Conservation (phyloP, 2,797 vertebrate genomes). For the Anableps anableps region DNA sequence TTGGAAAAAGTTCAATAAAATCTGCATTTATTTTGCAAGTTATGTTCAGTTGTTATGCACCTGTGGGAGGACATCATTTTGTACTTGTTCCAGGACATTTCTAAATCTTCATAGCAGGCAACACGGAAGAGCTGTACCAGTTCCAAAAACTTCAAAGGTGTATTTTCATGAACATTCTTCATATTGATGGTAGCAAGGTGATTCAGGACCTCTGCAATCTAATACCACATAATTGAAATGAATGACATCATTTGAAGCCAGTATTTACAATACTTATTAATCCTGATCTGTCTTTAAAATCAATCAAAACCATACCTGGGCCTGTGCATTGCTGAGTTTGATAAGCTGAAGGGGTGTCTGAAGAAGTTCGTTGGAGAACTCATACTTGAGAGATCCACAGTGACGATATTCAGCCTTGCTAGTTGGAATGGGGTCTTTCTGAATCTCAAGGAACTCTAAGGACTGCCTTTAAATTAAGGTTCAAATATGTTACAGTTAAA, state of each 20-base stretch:
- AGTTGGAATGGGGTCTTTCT: conserved; percentile 34
- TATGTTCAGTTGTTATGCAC: conserved; percentile 64
- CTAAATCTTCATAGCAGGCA: conserved; percentile 74
- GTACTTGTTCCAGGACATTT: conserved; percentile 77
- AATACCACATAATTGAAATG: conserved; percentile 3
- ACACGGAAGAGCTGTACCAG: conserved; percentile 82
- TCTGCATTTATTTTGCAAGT: neutral
- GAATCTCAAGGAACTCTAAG: conserved; percentile 72
- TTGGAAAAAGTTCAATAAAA: neutral
- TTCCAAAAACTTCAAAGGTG: conserved; percentile 82
- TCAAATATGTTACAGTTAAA: neutral
- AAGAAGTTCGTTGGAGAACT: conserved; percentile 79
- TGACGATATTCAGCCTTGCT: conserved; percentile 68
- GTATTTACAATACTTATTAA: neutral
- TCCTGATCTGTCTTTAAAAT: neutral
- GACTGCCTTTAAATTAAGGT: conserved; percentile 76
- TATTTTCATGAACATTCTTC: conserved; percentile 76
- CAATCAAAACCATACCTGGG: conserved; percentile 67
- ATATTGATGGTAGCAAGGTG: conserved; percentile 75
- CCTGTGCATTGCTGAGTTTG: conserved; percentile 60
- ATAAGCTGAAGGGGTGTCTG: conserved; percentile 68
- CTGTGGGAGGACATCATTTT: conserved; percentile 71
- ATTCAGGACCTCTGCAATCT: conserved; percentile 81
- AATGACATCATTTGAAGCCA: neutral
- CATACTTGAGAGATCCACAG: conserved; percentile 80